Conservation (phyloP, 1,140 invertebrate genomes). For the silkworm (Bombyx mori) region DNA sequence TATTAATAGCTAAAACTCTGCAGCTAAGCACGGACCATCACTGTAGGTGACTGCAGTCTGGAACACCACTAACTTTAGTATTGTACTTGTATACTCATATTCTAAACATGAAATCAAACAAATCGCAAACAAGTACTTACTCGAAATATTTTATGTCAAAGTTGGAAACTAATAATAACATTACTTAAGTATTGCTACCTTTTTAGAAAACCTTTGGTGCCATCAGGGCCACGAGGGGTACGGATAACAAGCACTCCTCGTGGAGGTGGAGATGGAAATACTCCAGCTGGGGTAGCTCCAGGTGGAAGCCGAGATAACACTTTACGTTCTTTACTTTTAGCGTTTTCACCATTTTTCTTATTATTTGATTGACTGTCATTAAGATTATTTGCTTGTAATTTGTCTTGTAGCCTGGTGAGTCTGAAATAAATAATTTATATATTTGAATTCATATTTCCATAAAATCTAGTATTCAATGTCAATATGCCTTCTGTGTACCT, state of each 20-base stretch:
- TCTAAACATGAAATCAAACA: too few relatives aligned
- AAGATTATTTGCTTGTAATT: constrained; percentile 57
- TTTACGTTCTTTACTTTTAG: constrained; percentile 53
- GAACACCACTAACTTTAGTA: too few relatives aligned
- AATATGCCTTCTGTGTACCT: too few relatives aligned
- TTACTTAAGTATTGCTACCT: constrained; percentile 63
- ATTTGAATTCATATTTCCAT: too few relatives aligned
- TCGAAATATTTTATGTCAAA: too few relatives aligned
- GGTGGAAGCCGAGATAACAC: constrained; percentile 44
- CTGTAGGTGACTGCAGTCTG: too few relatives aligned
- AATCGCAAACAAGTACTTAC: too few relatives aligned
- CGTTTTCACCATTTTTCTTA: constrained; percentile 41
- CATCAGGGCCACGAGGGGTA: constrained; percentile 71
- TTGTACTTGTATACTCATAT: too few relatives aligned
- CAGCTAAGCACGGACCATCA: too few relatives aligned
- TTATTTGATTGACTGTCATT: constrained; percentile 39
- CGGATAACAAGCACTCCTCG: constrained; percentile 69
- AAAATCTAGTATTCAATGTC: too few relatives aligned
- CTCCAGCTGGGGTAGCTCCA: constrained; percentile 34
- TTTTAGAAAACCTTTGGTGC: constrained; percentile 71
- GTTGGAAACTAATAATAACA: too few relatives aligned
- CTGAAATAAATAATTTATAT: constrained; percentile 20
- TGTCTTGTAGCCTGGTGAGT: constrained; percentile 53
- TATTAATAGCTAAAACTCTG: too few relatives aligned
- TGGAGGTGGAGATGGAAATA: constrained; percentile 60